A percentile compares a stretch with the other conserved stretches of the same genome.
These are phyloP conservation scores for Saturnia japonica DNA, from an alignment of 2,888 invertebrate genomes.

Conservation along the genomic window DNA sequence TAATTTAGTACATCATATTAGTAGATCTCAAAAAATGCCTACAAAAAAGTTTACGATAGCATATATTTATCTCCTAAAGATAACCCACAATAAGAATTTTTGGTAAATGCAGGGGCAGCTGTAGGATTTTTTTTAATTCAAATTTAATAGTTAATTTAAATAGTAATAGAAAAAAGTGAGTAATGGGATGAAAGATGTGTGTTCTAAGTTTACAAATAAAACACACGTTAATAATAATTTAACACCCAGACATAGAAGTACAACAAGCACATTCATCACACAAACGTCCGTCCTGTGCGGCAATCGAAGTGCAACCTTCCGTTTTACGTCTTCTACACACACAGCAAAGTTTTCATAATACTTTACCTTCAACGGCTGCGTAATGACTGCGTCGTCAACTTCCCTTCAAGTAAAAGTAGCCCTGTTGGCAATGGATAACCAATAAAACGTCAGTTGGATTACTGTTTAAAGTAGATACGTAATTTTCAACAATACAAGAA, in stretches of 20 bases:
- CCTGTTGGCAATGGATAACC: constrained; percentile 33
- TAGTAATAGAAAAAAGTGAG: neutral
- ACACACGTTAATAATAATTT: neutral
- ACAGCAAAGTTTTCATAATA: constrained; percentile 1
- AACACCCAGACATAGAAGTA: neutral
- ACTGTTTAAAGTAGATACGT: constrained; percentile 40
- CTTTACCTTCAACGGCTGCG: constrained; percentile 19
- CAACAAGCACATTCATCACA: neutral
- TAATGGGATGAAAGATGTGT: neutral
- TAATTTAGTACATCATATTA: too few species aligned
- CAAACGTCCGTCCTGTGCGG: neutral
- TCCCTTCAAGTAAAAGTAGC: constrained; percentile 55
- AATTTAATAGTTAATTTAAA: neutral
- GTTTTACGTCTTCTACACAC: neutral
- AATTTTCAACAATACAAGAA: constrained; percentile 57
- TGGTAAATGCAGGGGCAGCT: too few species aligned
- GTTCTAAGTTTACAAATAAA: neutral
- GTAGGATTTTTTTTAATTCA: too few species aligned
- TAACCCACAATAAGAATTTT: too few species aligned
- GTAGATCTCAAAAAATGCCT: too few species aligned
- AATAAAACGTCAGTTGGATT: constrained; percentile 41
- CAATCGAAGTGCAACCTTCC: neutral
- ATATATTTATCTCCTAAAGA: too few species aligned
- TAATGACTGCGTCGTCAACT: constrained; percentile 27
- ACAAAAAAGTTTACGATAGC: too few species aligned